phyloP scores from a whole-genome alignment of 2,888 invertebrate species.

The Rhagophthalmus giganteus region DNA sequence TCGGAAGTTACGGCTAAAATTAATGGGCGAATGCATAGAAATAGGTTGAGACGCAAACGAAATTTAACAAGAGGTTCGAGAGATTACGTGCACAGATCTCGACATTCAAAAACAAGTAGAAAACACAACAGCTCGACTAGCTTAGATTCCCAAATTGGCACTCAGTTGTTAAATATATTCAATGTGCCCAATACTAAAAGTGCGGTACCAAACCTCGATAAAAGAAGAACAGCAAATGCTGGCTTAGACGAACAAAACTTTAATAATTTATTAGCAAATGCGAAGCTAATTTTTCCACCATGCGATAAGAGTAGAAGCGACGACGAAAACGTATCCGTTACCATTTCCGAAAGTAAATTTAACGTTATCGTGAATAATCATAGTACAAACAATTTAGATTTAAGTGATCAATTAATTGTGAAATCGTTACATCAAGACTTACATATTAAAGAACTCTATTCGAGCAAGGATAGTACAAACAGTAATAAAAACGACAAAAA shows the following conservation, averaged over 20 bases:
- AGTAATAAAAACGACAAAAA: no score
- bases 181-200: slow-evolving; percentile 59
- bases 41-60: slow-evolving; percentile 35
- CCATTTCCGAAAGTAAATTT: slow-evolving; percentile 50
- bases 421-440: slow-evolving; percentile 48
- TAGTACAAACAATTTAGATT: slow-evolving; percentile 45
- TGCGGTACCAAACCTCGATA: slow-evolving; percentile 61
- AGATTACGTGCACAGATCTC: slow-evolving; percentile 34
- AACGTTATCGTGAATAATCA: slow-evolving; percentile 46
- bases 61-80: slow-evolving; percentile 44
- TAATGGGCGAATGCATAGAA: slow-evolving; percentile 38
- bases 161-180: slow-evolving; percentile 67
- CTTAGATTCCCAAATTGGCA: slow-evolving; percentile 77
- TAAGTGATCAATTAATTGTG: slow-evolving; percentile 53
- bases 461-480: slow-evolving; percentile 23
- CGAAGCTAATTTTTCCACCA: slow-evolving; percentile 49
- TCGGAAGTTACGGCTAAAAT: slow-evolving; percentile 81
- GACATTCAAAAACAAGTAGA: slow-evolving; percentile 27
- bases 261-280: slow-evolving; percentile 48
- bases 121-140: slow-evolving; percentile 70
- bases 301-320: slow-evolving; percentile 48
- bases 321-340: slow-evolving; percentile 54
- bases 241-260: slow-evolving; percentile 56
- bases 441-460: slow-evolving; percentile 44
- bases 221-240: slow-evolving; percentile 54